Evolutionary conservation across 2,888 invertebrate genomes (phyloP).

Genomic region (Pollenia amentaria): DNA sequence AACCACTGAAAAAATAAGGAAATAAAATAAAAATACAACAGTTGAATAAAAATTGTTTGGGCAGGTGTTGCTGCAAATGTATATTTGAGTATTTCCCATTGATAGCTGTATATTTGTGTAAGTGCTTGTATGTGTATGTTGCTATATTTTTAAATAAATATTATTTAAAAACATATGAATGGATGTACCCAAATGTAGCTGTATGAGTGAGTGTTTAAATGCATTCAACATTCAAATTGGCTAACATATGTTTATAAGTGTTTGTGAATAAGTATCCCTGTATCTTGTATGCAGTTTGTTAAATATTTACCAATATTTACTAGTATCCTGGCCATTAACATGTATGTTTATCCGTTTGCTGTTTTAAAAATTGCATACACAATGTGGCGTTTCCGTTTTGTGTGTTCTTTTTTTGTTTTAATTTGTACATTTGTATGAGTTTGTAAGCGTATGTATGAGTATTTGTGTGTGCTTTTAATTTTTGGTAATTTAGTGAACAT

Average conservation of each 20-base stretch:
- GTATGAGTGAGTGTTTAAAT: neutral
- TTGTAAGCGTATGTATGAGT: neutral
- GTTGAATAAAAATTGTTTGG: neutral
- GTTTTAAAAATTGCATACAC: slow-evolving; percentile 33
- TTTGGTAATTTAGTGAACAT: slow-evolving; percentile 76
- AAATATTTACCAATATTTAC: slow-evolving; percentile 55
- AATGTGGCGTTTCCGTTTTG: slow-evolving; percentile 36
- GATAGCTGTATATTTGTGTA: neutral
- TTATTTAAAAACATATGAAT: slow-evolving; percentile 2
- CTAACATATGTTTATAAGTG: neutral
- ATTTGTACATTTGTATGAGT: neutral
- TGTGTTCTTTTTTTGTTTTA: neutral
- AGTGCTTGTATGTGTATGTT: neutral
- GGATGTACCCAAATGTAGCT: neutral
- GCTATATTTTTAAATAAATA: slow-evolving; percentile 4
- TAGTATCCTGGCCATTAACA: slow-evolving; percentile 59
- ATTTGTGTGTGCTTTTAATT: slow-evolving; percentile 46
- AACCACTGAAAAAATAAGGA: neutral
- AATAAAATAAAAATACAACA: neutral
- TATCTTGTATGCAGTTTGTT: slow-evolving; percentile 13
- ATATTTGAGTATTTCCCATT: slow-evolving; percentile 8
- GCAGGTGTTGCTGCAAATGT: slow-evolving; percentile 26
- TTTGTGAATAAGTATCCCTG: neutral
- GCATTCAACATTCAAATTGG: slow-evolving; percentile 1
- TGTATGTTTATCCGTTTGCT: slow-evolving; percentile 53